Conservation (phyloP, 1,140 invertebrate species). For the Goniozus legneri region DNA sequence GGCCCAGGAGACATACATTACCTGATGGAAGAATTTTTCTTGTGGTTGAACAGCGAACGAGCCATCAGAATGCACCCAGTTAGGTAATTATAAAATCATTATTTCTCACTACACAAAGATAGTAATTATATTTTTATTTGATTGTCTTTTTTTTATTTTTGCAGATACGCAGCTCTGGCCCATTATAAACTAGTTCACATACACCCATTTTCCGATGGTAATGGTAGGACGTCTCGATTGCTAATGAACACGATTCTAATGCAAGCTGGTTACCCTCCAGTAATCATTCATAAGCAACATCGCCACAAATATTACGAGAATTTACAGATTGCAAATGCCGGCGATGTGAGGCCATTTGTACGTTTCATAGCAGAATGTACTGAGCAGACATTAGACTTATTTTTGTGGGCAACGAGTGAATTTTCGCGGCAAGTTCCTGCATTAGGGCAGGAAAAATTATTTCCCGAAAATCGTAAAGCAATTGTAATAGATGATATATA, state of each 20-base stretch:
- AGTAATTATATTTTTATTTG: background rate
- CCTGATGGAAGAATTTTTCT: slow-evolving; percentile 84
- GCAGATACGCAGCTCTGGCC: slow-evolving; percentile 83
- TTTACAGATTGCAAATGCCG: slow-evolving; percentile 85
- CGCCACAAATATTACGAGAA: slow-evolving; percentile 81
- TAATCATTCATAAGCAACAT: slow-evolving; percentile 91
- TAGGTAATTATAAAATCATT: slow-evolving; percentile 57
- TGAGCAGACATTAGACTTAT: slow-evolving; percentile 89
- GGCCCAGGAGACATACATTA: slow-evolving; percentile 72
- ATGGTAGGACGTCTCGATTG: slow-evolving; percentile 89
- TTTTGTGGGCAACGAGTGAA: slow-evolving; percentile 75
- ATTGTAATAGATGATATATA: slow-evolving; percentile 34
- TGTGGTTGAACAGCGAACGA: slow-evolving; percentile 88
- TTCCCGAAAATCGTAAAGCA: slow-evolving; percentile 33
- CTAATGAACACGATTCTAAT: slow-evolving; percentile 98
- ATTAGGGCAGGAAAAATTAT: slow-evolving; percentile 43
- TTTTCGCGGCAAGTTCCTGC: slow-evolving; percentile 54
- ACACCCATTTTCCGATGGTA: slow-evolving; percentile 91
- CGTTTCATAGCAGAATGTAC: slow-evolving; percentile 94
- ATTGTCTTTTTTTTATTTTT: too few species aligned
- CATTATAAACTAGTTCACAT: slow-evolving; percentile 97
- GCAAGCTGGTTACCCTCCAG: slow-evolving; percentile 95
- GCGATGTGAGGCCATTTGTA: slow-evolving; percentile 89
- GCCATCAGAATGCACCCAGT: slow-evolving; percentile 82
- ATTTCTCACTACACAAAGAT: background rate